These are phyloP conservation scores for Mixornis gularis DNA, from an alignment of 2,113 vertebrate species.

Conservation along the genomic window DNA sequence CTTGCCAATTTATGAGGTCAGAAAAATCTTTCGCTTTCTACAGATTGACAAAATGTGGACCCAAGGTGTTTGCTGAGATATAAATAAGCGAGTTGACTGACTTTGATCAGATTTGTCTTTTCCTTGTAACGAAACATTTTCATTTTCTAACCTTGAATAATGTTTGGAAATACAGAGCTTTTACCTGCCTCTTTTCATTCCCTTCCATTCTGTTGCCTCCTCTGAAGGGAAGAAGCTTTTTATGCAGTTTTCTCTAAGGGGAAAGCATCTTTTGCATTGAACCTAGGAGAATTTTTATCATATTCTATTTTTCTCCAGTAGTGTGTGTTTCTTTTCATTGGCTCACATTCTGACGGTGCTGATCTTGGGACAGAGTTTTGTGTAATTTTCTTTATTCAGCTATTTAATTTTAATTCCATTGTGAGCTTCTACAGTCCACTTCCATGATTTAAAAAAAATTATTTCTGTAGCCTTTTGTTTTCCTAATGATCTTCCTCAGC, in stretches of 20 bases:
- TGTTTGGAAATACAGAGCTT: background rate
- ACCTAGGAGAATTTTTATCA: background rate
- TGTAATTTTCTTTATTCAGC: background rate
- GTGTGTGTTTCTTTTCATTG: background rate
- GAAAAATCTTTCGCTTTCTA: background rate
- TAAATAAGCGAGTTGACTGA: background rate
- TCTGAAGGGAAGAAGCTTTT: background rate
- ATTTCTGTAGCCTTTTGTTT: background rate
- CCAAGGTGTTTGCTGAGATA: background rate
- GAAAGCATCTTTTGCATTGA: background rate
- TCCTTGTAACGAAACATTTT: conserved; percentile 17
- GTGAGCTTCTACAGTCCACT: background rate
- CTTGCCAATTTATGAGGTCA: background rate
- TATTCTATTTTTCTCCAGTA: background rate
- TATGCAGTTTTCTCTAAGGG: background rate
- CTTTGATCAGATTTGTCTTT: background rate
- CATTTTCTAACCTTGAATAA: background rate
- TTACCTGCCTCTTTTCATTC: conserved; percentile 1
- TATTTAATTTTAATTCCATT: background rate
- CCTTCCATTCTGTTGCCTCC: background rate
- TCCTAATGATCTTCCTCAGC: background rate
- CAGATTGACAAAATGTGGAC: background rate
- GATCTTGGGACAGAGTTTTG: background rate
- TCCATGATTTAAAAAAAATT: background rate
- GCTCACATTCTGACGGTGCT: background rate